phyloP scores from a whole-genome alignment of 2,888 invertebrate species.

The Lycocerus yunnanus region DNA sequence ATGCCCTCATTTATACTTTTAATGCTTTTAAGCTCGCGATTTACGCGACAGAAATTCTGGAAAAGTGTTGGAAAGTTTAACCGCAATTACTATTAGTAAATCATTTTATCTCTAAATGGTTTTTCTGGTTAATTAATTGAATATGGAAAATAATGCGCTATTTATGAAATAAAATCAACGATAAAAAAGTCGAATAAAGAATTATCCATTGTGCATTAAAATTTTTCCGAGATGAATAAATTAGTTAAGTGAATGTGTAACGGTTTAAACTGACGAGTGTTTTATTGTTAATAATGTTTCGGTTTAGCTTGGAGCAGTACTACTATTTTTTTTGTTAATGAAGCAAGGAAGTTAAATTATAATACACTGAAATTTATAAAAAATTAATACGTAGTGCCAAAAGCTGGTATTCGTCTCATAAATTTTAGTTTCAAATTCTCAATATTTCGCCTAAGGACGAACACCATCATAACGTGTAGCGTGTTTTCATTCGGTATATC shows the following conservation, averaged over 20 bases:
- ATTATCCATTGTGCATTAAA: not conserved
- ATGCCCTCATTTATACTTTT: conserved; percentile 35
- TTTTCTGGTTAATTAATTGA: conserved; percentile 30
- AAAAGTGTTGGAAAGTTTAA: conserved; percentile 36
- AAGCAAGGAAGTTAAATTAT: not conserved
- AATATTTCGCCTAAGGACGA: conserved; percentile 24
- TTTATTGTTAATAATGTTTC: not conserved
- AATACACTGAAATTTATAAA: not conserved
- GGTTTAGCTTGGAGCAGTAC: not conserved
- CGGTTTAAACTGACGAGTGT: not conserved
- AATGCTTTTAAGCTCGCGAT: conserved; percentile 37
- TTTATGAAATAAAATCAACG: not conserved
- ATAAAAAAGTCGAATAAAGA: not conserved
- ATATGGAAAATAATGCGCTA: conserved; percentile 23
- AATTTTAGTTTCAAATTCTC: not conserved
- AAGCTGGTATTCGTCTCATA: not conserved
- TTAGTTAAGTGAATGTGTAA: not conserved
- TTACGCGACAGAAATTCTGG: conserved; percentile 35
- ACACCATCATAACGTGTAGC: conserved; percentile 29
- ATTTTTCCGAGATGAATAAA: not conserved
- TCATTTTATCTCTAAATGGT: conserved; percentile 8
- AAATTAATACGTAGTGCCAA: not conserved
- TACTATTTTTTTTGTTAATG: not conserved
- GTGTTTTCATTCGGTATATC: conserved; percentile 7
- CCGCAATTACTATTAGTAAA: conserved; percentile 36